Base-by-base conservation (phyloP, 2,113 vertebrate genomes). In the Erinaceus europaeus region DNA sequence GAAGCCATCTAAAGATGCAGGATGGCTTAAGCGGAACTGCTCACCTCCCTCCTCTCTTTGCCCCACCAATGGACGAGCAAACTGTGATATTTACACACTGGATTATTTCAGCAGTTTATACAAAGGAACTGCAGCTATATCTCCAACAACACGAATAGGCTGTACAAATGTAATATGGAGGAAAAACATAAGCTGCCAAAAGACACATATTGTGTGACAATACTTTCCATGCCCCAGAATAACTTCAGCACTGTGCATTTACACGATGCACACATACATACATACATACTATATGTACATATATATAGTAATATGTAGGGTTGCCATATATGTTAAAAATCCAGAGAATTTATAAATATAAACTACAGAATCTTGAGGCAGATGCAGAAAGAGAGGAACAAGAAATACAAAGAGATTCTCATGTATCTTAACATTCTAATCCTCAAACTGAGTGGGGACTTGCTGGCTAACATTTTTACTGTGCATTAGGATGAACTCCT, bases 131-230 rank as follows among this genome's bases (percentile, higher is more conserved):
- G 17, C 0, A 62, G 52, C 27, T 32, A 5, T 3, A 20, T 1
- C 9, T 20, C 23, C 9, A n/a, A 59, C 10, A 17, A 40, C 14
- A 32, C 1, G 21, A 29, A 36, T 46, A 25, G 72, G 40, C 59
- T 71, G 59, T 55, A 77, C 10, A 34, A 86, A 73, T 2, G 20
- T 9, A 48, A 48, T 0, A 32, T 2, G 11, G 29, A 80, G 25
- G 21, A 6, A n/a, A 77, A 90, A 50, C 13, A 9, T 10, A 46
- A 71, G 32, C 53, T 88, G 13, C 27, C 27, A 50, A 72, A 91
- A 72, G 32, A 40, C 15, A 17, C 34, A 57, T 14, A 27, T 0
- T 40, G 29, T 29, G 6, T 44, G 23, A 57, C 29, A 50, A 5
- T 42, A 42, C 55, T 59, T 83, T 80, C 53, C 9, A 1, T 20